Percentiles rank a stretch among this genome's conserved stretches.
Evolutionary conservation across 2,888 invertebrate species (phyloP).

Genomic region (Lymantria monacha): DNA sequence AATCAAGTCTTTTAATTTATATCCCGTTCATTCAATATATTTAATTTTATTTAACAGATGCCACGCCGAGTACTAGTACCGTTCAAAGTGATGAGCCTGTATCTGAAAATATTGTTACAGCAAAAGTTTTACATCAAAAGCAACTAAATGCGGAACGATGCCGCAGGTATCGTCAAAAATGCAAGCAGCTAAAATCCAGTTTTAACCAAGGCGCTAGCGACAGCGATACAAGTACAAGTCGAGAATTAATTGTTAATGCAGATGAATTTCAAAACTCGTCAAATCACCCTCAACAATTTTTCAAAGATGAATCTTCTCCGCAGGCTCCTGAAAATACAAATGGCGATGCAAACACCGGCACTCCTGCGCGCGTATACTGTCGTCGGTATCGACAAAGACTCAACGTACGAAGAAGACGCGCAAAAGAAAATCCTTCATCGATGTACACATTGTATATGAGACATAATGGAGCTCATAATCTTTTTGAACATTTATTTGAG

Average conservation of each 20-base stretch:
- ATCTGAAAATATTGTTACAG: conserved; percentile 10
- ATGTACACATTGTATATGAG: conserved; percentile 12
- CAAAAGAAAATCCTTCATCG: conserved; percentile 11
- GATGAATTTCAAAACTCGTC: conserved; percentile 13
- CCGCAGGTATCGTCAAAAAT: conserved; percentile 21
- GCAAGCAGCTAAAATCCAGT: conserved; percentile 19
- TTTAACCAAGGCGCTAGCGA: conserved; percentile 17
- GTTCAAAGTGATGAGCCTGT: conserved; percentile 10
- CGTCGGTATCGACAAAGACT: conserved; percentile 15
- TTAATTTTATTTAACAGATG: conserved; percentile 14
- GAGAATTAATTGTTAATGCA: conserved; percentile 15
- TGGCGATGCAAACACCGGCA: conserved; percentile 4
- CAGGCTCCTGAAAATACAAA: conserved; percentile 10
- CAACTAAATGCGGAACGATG: conserved; percentile 20
- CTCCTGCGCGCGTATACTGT: conserved; percentile 5
- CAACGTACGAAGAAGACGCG: conserved; percentile 10
- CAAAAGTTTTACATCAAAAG: conserved; percentile 12
- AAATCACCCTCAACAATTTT: conserved; percentile 8
- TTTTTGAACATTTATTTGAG: conserved; percentile 17
- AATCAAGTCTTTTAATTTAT: conserved; percentile 3
- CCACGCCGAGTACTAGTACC: conserved; percentile 13
- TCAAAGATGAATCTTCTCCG: conserved; percentile 5
- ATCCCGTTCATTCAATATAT: conserved; percentile 14
- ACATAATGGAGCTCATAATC: conserved; percentile 13
- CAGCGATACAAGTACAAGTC: conserved; percentile 14